Conservation (phyloP, 2,797 vertebrate species). For the Garrulus glandarius region DNA sequence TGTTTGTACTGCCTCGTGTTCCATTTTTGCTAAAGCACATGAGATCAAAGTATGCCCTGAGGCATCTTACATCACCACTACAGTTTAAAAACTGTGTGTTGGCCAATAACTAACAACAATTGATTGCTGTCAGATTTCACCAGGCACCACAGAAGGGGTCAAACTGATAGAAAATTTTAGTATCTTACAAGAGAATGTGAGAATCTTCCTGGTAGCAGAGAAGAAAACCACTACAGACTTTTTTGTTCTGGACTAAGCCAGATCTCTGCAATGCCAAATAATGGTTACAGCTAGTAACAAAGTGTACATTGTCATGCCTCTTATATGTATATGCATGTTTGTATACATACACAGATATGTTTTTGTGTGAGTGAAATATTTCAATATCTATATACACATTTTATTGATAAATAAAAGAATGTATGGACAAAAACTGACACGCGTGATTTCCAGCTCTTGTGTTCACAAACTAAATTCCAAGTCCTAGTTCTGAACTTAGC, state of each 20-base stretch:
- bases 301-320: background rate
- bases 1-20: background rate
- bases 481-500: background rate
- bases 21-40: background rate
- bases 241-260: background rate
- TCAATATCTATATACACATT: background rate
- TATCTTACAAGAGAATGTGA: background rate
- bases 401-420: background rate
- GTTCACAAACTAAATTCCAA: background rate
- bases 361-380: background rate
- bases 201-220: background rate
- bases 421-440: background rate
- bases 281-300: background rate
- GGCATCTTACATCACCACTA: background rate
- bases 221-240: background rate
- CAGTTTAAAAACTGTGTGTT: background rate
- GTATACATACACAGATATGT: background rate
- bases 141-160: background rate
- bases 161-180: background rate
- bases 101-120: background rate
- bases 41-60: background rate
- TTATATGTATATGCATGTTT: background rate
- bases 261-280: background rate
- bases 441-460: background rate
- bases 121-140: background rate